Conservation (phyloP, 2,113 vertebrate species). For the Petrocephalus microphthalmus region DNA sequence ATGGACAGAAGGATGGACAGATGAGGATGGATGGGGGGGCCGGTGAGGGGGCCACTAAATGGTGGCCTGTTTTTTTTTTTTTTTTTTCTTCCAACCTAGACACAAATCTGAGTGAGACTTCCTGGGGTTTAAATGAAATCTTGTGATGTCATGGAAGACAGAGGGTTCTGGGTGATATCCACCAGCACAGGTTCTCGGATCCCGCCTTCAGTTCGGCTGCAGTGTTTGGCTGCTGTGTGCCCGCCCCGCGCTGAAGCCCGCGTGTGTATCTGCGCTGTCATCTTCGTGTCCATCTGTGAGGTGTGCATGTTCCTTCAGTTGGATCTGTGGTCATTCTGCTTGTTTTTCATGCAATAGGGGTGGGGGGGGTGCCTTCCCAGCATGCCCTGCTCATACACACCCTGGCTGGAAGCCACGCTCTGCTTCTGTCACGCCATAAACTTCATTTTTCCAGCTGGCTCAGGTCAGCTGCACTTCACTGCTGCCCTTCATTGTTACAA, state of each 20-base stretch:
- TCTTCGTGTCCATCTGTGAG: background rate
- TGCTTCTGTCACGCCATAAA: background rate
- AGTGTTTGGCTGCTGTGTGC: background rate
- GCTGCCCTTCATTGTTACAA: background rate
- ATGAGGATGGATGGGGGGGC: constrained; percentile 38
- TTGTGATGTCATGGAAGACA: background rate
- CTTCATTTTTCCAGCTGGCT: background rate
- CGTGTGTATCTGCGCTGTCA: constrained; percentile 1
- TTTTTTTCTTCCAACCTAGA: constrained; percentile 15
- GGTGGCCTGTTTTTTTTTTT: constrained; percentile 38
- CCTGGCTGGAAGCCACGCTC: background rate
- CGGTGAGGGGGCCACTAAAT: constrained; percentile 20
- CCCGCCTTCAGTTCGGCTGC: no score
- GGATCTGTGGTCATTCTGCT: background rate
- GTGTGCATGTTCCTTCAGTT: background rate
- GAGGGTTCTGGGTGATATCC: background rate
- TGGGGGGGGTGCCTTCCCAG: background rate
- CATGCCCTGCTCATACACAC: background rate
- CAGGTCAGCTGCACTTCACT: background rate
- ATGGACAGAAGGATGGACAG: background rate
- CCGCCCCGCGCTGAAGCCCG: background rate
- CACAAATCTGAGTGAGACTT: constrained; percentile 17
- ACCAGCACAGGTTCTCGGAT: constrained; percentile 10
- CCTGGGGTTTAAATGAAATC: background rate
- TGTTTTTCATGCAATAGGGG: background rate